These are phyloP conservation scores for Seira musarum DNA, from an alignment of 2,888 invertebrate genomes.

Conservation along the genomic window DNA sequence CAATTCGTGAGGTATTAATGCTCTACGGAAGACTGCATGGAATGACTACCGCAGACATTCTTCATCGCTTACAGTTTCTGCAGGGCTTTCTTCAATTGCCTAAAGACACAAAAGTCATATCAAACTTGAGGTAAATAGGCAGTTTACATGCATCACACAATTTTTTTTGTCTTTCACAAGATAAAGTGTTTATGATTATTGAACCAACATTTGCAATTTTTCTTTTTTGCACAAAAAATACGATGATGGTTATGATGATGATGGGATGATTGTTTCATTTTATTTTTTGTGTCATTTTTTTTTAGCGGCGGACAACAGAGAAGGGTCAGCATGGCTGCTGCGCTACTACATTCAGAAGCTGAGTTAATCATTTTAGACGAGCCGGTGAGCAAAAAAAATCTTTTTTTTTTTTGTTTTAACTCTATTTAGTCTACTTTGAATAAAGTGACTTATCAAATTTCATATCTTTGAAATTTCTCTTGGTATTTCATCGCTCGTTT, in stretches of 20 bases:
- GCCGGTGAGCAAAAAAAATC: slow-evolving; percentile 14
- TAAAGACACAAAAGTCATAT: slow-evolving; percentile 13
- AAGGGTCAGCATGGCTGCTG: slow-evolving; percentile 22
- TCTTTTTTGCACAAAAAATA: too few relatives aligned
- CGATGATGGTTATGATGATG: too few relatives aligned
- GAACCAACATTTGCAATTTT: too few relatives aligned
- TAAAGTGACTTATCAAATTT: too few relatives aligned
- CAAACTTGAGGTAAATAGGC: slow-evolving; percentile 24
- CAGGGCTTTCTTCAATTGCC: slow-evolving; percentile 45
- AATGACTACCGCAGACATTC: slow-evolving; percentile 22
- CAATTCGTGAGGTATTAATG: slow-evolving; percentile 19
- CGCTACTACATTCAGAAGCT: slow-evolving; percentile 25
- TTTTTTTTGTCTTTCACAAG: too few relatives aligned
- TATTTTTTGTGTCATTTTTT: neutral
- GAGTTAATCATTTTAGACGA: slow-evolving; percentile 38
- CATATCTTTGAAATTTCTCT: too few relatives aligned
- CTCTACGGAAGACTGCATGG: slow-evolving; percentile 32
- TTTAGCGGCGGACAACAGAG: slow-evolving; percentile 38
- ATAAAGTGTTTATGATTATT: too few relatives aligned
- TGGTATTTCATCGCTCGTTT: too few relatives aligned
- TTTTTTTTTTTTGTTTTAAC: too few relatives aligned
- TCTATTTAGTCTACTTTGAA: too few relatives aligned
- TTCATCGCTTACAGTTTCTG: slow-evolving; percentile 17
- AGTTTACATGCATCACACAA: neutral
- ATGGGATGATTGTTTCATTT: too few relatives aligned